Evolutionary conservation across 2,888 invertebrate genomes (phyloP).

Genomic region (Criorhina ranunculi): DNA sequence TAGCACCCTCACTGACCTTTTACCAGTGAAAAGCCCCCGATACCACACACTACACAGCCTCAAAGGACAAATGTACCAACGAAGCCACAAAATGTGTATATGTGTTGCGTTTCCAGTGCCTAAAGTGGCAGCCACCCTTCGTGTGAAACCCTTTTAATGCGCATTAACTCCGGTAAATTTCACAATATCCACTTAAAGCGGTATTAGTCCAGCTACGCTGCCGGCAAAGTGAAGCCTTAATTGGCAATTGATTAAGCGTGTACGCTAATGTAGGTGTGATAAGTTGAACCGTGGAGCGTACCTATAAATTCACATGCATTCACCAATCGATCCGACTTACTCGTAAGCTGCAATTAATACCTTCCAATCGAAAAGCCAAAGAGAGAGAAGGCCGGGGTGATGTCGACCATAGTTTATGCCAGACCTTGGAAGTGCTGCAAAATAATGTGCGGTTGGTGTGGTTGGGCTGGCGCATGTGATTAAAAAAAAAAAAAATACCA

Average conservation of each 20-base stretch:
- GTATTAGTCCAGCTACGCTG: constrained; percentile 49
- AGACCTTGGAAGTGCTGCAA: constrained; percentile 25
- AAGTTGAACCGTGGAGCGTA: constrained; percentile 46
- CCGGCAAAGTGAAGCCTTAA: constrained; percentile 50
- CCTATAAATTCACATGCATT: constrained; percentile 53
- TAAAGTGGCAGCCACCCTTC: constrained; percentile 6
- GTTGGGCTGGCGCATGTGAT: constrained; percentile 4
- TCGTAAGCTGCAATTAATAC: constrained; percentile 72
- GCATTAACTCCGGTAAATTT: constrained; percentile 74
- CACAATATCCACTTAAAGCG: constrained; percentile 73
- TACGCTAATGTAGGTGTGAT: constrained; percentile 71
- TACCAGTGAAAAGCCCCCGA: constrained; percentile 33
- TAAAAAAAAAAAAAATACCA: background rate
- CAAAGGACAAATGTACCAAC: constrained; percentile 55
- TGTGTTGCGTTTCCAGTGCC: background rate
- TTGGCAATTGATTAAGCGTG: constrained; percentile 70
- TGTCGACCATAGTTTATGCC: constrained; percentile 14
- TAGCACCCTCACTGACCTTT: constrained; percentile 53
- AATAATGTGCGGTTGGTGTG: constrained; percentile 23
- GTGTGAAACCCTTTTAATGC: constrained; percentile 68
- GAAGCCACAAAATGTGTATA: constrained; percentile 5
- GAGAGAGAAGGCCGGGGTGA: background rate
- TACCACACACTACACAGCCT: constrained; percentile 58
- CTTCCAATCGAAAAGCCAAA: background rate
- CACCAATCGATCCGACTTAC: constrained; percentile 71